A percentile compares a stretch with the other conserved stretches of the same genome.
These are phyloP conservation scores for Amphimedon queenslandica DNA, from an alignment of 37 sponge, comb jelly and placozoan species.

Conservation along the genomic window DNA sequence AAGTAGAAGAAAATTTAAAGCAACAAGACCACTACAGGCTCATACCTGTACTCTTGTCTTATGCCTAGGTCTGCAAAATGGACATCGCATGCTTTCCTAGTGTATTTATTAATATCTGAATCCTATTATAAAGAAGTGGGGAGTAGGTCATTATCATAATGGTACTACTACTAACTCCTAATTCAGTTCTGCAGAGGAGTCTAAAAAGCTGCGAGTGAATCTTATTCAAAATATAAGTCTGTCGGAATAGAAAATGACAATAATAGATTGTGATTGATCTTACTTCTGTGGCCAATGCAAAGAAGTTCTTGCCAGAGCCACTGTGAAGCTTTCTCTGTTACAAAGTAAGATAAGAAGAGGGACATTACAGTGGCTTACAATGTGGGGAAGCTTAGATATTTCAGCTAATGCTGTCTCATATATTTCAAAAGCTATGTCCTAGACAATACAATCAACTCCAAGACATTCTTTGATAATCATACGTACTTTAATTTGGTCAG, in stretches of 20 bases:
- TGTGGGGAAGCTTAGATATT: conserved; percentile 30
- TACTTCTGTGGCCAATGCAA: conserved; percentile 56
- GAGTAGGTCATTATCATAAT: not conserved
- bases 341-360: not conserved
- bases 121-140: conserved; percentile 48
- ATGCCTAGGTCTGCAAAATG: conserved; percentile 61
- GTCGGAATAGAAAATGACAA: not conserved
- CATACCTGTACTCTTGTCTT: conserved; percentile 53
- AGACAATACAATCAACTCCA: no score
- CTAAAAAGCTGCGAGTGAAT: conserved; percentile 59
- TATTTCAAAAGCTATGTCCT: conserved; percentile 34
- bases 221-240: conserved; percentile 73
- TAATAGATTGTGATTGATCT: not conserved
- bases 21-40: not conserved
- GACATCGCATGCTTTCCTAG: conserved; percentile 73
- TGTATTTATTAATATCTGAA: conserved; percentile 75
- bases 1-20: not conserved
- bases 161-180: conserved; percentile 55
- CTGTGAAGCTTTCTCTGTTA: conserved; percentile 45
- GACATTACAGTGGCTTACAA: not conserved
- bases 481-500: no score
- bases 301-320: conserved; percentile 27
- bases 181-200: conserved; percentile 46
- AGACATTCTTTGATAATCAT: no score
- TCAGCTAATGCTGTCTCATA: conserved; percentile 49